A percentile compares a stretch with the other conserved stretches of the same genome.
Evolutionary conservation across 2,888 invertebrate genomes (phyloP).

Genomic region (Limnephilus auricula): DNA sequence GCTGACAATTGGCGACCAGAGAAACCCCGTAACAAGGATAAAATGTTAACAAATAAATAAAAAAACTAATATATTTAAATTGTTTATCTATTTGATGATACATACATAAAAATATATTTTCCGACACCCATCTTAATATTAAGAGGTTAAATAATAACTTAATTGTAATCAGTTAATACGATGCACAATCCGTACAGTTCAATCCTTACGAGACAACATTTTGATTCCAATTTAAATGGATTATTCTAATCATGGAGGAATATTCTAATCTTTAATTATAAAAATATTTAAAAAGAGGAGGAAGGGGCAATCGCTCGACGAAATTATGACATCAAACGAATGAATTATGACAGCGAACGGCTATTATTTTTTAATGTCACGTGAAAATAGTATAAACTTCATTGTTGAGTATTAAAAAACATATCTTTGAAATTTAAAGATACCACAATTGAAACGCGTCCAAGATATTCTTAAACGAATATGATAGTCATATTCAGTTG

Average conservation of each 20-base stretch:
- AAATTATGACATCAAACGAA: not conserved
- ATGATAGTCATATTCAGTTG: slow-evolving; percentile 27
- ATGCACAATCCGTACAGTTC: slow-evolving; percentile 32
- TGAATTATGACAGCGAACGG: not conserved
- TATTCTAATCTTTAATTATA: slow-evolving; percentile 10
- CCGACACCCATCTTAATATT: slow-evolving; percentile 57
- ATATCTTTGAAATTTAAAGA: not conserved
- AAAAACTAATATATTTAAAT: not conserved
- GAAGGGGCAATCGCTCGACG: not conserved
- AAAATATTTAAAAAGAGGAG: not conserved
- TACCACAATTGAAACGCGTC: slow-evolving; percentile 48
- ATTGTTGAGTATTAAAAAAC: not conserved
- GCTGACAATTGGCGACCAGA: too few species aligned
- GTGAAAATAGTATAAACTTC: not conserved
- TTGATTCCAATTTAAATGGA: not conserved
- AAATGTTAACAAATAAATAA: slow-evolving; percentile 4
- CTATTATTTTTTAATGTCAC: not conserved
- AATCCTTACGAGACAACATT: not conserved
- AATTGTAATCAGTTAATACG: slow-evolving; percentile 42
- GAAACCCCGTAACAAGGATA: too few species aligned
- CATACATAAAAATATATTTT: slow-evolving; percentile 60
- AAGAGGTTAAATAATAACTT: slow-evolving; percentile 47
- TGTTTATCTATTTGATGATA: slow-evolving; percentile 59
- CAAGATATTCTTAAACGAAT: slow-evolving; percentile 38
- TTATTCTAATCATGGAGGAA: not conserved